Evolutionary conservation across 1,140 invertebrate species (phyloP), one percentile per base, ranked within the genome.

Genomic region (Macrosteles quadrilineatus): DNA sequence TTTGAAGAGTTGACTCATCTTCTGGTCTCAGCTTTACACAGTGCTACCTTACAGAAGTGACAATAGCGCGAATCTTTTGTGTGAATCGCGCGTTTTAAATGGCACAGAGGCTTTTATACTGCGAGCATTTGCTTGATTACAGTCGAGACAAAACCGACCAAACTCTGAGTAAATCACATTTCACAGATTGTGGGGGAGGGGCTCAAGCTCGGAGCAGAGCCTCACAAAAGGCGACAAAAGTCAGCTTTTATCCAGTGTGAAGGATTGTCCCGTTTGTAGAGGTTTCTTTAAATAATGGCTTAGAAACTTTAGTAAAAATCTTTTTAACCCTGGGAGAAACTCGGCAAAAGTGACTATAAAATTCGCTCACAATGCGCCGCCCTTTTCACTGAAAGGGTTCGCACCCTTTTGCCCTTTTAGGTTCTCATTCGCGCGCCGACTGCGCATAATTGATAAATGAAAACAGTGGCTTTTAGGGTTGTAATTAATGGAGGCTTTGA

Each of bases 281-380:
- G 55, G 55, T 59, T 59, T 59, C 55, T 59, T 59, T 59, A 59
- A 59, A 59, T 59, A 59, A 59, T 59, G 55, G 55, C 55, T 59
- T 59, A 59, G 55, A 59, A 59, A 59, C 55, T 59, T 59, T 59
- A 59, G 55, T 59, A 59, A 59, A 59, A 59, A 59, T 59, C 55
- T 59, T 59, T 59, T 59, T 59, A 59, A 59, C 55, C 55, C 27
- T 30, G 2, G 23, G 27, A 30, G 55, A 59, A 59, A 30, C 55
- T 59, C 55, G 55, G 27, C 55, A 59, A 59, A 59, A 59, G 55
- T 59, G 55, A 59, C 55, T 59, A 59, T 59, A 59, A 59, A 59
- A 59, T 59, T 59, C 12, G 21, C 21, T 14, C 55, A 59, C 55
- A 59, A 59, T 59, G 55, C 4, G 14, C 55, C 14, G 14, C 27